Evolutionary conservation across 2,888 invertebrate species (phyloP).

Genomic region (Clepsis dumicolana): DNA sequence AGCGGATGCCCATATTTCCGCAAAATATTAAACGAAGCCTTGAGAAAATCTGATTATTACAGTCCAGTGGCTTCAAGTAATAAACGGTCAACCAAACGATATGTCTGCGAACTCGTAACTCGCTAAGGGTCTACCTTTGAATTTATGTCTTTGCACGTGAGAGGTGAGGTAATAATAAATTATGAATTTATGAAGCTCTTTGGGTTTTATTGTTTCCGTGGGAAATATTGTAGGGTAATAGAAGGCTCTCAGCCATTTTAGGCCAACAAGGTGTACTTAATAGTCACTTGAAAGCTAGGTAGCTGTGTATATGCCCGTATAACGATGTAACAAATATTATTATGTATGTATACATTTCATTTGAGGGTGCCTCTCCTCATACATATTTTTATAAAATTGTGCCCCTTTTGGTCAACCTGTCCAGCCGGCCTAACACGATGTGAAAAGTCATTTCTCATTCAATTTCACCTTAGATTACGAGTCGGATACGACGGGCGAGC

Average conservation of each 20-base stretch:
- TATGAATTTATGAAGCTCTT: slow-evolving; percentile 5
- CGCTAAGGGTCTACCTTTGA: slow-evolving; percentile 7
- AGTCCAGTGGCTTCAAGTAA: slow-evolving; percentile 15
- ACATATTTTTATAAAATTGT: neutral
- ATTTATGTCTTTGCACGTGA: slow-evolving; percentile 3
- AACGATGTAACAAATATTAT: too few species aligned
- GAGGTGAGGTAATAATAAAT: slow-evolving; percentile 4
- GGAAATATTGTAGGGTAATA: neutral
- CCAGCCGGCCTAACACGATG: neutral
- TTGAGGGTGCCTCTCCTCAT: too few species aligned
- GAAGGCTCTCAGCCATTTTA: neutral
- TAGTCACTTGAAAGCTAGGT: neutral
- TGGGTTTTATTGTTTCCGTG: slow-evolving; percentile 1
- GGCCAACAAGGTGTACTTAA: neutral
- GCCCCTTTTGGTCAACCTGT: neutral
- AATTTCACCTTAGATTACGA: slow-evolving; percentile 61
- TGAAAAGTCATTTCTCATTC: slow-evolving; percentile 4
- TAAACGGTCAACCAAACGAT: slow-evolving; percentile 16
- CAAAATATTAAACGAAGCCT: slow-evolving; percentile 22
- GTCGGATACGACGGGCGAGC: slow-evolving; percentile 61
- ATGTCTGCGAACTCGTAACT: neutral
- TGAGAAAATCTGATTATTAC: slow-evolving; percentile 18
- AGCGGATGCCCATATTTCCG: slow-evolving; percentile 12
- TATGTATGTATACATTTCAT: too few species aligned
- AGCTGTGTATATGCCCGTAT: too few species aligned